Percentiles rank a stretch among this genome's conserved stretches.
Evolutionary conservation across 2,888 invertebrate species (phyloP).

Genomic region (Empis stercorea): DNA sequence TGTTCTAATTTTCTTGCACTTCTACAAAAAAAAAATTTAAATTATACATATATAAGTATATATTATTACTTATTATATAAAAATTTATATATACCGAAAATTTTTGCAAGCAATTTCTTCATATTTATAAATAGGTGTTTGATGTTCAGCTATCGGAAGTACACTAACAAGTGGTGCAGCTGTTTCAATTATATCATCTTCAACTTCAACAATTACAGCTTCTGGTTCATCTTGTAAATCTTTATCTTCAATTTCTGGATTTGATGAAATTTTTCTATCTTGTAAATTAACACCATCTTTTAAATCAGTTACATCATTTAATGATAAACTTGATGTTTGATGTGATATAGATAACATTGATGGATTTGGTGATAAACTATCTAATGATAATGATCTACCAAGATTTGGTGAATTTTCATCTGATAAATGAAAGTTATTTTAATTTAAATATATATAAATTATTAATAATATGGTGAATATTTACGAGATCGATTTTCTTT

Average conservation of each 20-base stretch:
- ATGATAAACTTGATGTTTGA: conserved; percentile 59
- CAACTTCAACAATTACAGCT: conserved; percentile 67
- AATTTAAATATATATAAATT: neutral
- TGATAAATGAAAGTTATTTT: conserved; percentile 7
- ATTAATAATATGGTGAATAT: neutral
- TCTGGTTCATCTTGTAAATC: conserved; percentile 45
- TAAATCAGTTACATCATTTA: conserved; percentile 58
- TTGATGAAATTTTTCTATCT: conserved; percentile 14
- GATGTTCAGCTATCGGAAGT: conserved; percentile 47
- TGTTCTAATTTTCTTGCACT: conserved; percentile 1
- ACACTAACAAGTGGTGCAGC: conserved; percentile 57
- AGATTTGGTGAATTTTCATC: conserved; percentile 37
- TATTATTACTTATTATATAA: neutral
- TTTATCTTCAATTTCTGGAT: conserved; percentile 27
- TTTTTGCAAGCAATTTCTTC: conserved; percentile 45
- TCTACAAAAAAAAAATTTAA: neutral
- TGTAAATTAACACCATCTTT: conserved; percentile 38
- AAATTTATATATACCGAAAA: conserved; percentile 36
- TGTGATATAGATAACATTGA: conserved; percentile 41
- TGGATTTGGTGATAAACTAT: conserved; percentile 52
- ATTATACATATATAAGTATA: neutral
- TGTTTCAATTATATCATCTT: conserved; percentile 67
- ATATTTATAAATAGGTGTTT: conserved; percentile 61
- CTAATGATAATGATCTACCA: conserved; percentile 64
- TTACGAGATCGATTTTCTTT: conserved; percentile 20